phyloP scores from a whole-genome alignment of 2,797 vertebrate species.

The Pseudomugil gertrudae region DNA sequence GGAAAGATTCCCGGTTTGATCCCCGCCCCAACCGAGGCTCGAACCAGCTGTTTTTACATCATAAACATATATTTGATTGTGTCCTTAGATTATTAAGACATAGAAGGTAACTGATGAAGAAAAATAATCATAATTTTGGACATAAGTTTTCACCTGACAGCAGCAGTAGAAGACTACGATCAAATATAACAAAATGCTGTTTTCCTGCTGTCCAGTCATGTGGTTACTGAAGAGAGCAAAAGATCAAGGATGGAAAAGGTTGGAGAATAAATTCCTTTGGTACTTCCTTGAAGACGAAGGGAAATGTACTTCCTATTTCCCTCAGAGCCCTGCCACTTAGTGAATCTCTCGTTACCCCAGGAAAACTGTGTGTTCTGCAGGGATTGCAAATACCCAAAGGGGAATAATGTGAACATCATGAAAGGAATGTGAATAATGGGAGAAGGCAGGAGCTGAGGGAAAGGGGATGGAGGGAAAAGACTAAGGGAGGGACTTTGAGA shows the following conservation, averaged over 20 bases:
- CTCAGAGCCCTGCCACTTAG: slow-evolving; percentile 53
- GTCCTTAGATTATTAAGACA: too few species aligned
- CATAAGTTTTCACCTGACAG: too few species aligned
- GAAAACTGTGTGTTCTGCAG: slow-evolving; percentile 58
- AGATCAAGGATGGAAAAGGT: slow-evolving; percentile 46
- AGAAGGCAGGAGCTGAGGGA: slow-evolving; percentile 61
- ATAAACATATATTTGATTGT: too few species aligned
- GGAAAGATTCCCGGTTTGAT: too few species aligned
- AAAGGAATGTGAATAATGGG: slow-evolving; percentile 65
- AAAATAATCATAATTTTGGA: too few species aligned
- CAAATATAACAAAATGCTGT: slow-evolving; percentile 9
- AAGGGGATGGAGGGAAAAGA: slow-evolving; percentile 21
- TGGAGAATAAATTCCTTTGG: slow-evolving; percentile 40
- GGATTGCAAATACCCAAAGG: slow-evolving; percentile 70
- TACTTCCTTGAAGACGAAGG: slow-evolving; percentile 35
- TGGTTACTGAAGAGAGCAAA: slow-evolving; percentile 44
- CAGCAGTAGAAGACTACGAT: slow-evolving; percentile 9
- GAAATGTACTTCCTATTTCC: slow-evolving; percentile 57
- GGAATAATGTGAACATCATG: slow-evolving; percentile 74
- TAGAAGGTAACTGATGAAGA: too few species aligned
- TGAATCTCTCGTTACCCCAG: slow-evolving; percentile 60
- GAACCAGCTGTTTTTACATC: too few species aligned
- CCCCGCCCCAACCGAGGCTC: too few species aligned
- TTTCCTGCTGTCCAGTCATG: slow-evolving; percentile 25
- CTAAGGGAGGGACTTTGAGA: slow-evolving; percentile 23